These are phyloP conservation scores for Iselma pallidipennis DNA, from an alignment of 2,888 invertebrate species.

Conservation along the genomic window DNA sequence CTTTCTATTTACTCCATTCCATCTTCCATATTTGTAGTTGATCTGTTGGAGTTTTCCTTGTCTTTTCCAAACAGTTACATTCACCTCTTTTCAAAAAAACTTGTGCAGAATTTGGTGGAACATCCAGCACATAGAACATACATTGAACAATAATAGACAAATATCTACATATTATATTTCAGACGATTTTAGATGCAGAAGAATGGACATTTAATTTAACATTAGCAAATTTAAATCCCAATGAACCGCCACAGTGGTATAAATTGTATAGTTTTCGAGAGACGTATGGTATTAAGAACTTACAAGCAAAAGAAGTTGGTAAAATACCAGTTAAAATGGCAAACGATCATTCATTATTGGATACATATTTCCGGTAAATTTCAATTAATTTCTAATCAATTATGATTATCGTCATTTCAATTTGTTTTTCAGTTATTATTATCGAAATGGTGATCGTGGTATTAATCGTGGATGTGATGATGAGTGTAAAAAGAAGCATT, in stretches of 20 bases:
- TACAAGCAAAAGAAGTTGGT: constrained; percentile 67
- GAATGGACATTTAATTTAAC: constrained; percentile 78
- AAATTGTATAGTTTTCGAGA: constrained; percentile 73
- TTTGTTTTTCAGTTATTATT: not conserved
- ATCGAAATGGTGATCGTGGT: constrained; percentile 6
- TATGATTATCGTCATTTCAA: too few relatives aligned
- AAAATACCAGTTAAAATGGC: constrained; percentile 65
- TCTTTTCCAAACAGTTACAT: too few relatives aligned
- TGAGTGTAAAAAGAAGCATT: constrained; percentile 57
- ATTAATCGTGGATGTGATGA: constrained; percentile 55
- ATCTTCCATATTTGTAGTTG: too few relatives aligned
- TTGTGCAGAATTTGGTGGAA: too few relatives aligned
- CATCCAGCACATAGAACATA: not conserved
- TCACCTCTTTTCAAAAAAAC: too few relatives aligned
- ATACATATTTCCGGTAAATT: constrained; percentile 26
- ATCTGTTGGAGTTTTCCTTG: too few relatives aligned
- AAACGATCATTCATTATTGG: too few relatives aligned
- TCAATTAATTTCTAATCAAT: not conserved
- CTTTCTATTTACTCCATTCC: too few relatives aligned
- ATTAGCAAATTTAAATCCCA: constrained; percentile 65
- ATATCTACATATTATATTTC: too few relatives aligned
- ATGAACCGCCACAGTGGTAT: constrained; percentile 74
- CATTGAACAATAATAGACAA: not conserved
- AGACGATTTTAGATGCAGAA: constrained; percentile 68
- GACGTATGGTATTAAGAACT: constrained; percentile 64